A percentile compares a stretch with the other conserved stretches of the same genome.
phyloP scores from a whole-genome alignment of 2,888 invertebrate genomes.

The Rhimphoctona megacephalus region DNA sequence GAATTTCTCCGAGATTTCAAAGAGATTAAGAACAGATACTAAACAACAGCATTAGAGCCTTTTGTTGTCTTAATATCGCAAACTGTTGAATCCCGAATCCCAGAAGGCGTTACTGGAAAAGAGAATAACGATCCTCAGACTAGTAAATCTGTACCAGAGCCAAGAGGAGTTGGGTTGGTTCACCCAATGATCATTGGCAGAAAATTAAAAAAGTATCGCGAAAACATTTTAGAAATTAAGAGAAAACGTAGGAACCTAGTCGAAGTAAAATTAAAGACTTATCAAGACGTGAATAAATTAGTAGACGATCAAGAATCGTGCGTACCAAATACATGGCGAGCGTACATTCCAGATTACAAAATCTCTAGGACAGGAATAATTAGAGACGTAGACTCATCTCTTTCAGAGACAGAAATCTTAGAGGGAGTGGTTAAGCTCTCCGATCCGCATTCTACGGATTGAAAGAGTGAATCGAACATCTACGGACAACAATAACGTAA shows the following conservation, averaged over 20 bases:
- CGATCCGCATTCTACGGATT: neutral
- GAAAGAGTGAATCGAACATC: neutral
- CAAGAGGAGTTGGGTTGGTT: neutral
- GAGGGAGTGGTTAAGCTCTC: constrained; percentile 7
- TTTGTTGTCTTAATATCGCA: neutral
- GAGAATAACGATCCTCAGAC: neutral
- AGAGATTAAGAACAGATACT: neutral
- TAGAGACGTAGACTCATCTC: constrained; percentile 8
- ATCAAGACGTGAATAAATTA: constrained; percentile 18
- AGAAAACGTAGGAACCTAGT: constrained; percentile 5
- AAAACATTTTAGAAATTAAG: neutral
- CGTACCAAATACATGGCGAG: constrained; percentile 13
- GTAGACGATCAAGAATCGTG: constrained; percentile 12
- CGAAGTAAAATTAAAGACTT: constrained; percentile 5
- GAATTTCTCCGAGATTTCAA: neutral
- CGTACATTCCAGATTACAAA: constrained; percentile 38
- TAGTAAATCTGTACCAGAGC: neutral
- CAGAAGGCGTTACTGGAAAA: neutral
- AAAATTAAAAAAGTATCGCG: neutral
- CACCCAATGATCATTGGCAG: neutral
- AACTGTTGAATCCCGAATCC: neutral
- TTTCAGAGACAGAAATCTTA: constrained; percentile 13
- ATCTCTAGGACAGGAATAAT: constrained; percentile 15
- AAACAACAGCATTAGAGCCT: neutral
- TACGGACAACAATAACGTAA: neutral